Evolutionary conservation across 2,113 vertebrate genomes (phyloP).

Genomic region (Corythoichthys haematopterus): DNA sequence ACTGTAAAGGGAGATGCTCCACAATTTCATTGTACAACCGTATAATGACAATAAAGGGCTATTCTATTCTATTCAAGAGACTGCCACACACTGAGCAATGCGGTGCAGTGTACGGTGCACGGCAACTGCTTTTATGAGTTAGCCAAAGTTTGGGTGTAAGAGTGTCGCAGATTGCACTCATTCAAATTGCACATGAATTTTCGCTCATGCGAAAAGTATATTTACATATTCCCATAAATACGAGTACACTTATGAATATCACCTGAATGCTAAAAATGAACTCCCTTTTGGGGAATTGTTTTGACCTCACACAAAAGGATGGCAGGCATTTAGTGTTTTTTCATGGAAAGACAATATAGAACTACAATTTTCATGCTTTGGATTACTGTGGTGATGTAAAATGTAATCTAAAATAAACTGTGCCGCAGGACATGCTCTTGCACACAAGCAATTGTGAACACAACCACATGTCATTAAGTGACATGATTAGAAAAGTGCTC

Average conservation of each 20-base stretch:
- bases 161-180: no score
- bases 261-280: background rate
- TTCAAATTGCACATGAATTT: no score
- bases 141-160: no score
- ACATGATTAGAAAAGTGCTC: slow-evolving; percentile 9
- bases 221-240: background rate
- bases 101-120: no score
- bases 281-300: background rate
- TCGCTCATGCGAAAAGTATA: no score
- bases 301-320: background rate
- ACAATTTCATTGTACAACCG: no score
- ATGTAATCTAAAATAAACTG: background rate
- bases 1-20: no score
- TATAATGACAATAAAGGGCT: no score
- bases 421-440: background rate
- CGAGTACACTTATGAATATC: background rate
- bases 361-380: slow-evolving; percentile 16
- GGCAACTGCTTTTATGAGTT: no score
- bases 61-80: no score
- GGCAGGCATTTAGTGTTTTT: slow-evolving; percentile 29
- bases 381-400: slow-evolving; percentile 27
- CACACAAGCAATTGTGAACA: slow-evolving; percentile 7
- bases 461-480: slow-evolving; percentile 2
- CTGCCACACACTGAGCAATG: no score
- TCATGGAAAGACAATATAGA: slow-evolving; percentile 26